Evolutionary conservation across 1,140 invertebrate genomes (phyloP), one percentile per base, ranked within the genome.

Genomic region (Onthophagus taurus): DNA sequence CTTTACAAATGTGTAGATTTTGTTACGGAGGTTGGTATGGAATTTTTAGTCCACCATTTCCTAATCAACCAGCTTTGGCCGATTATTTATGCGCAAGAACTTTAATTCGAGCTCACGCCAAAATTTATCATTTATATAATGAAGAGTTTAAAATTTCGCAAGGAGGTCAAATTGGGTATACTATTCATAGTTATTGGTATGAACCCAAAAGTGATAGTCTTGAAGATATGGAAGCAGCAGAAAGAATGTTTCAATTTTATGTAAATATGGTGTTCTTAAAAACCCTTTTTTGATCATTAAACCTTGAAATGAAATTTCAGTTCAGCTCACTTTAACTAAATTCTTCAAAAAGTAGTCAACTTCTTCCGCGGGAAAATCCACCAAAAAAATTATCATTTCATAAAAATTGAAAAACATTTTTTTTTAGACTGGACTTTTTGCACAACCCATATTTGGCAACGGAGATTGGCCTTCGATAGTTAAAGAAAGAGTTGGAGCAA

Each of bases 401-500:
- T 2, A 6, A 11, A 5, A 3, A 26, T 18, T 26, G 4, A 16
- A 6, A 16, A 14, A 13, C 4, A n/a, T 23, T 45, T 19, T 50
- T 65, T 45, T 45, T 29, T 38, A 73, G 70, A 68, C 74, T 48
- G 74, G 73, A 4, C 74, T 72, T 69, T 80, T 73, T 50, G 73
- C 68, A 1, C 68, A 80, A 62, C 77, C 80, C 4, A 76, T 83
- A 38, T 80, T 71, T 9, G 65, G 60, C 43, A 54, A 60, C 5
- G 80, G 80, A 9, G 74, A 81, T 49, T 83, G 78, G 54, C 79
- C 80, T 2, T 48, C 62, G 46, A 64, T 76, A 12, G 69, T 83
- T 60, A 75, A 73, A 47, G 61, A 72, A 11, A 68, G 68, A 12
- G 62, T 83, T 2, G 67, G 63, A n/a, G 53, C 59, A 11, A 68